These are phyloP conservation scores for Frankliniella intonsa DNA, from an alignment of 2,888 invertebrate species.

Conservation along the genomic window DNA sequence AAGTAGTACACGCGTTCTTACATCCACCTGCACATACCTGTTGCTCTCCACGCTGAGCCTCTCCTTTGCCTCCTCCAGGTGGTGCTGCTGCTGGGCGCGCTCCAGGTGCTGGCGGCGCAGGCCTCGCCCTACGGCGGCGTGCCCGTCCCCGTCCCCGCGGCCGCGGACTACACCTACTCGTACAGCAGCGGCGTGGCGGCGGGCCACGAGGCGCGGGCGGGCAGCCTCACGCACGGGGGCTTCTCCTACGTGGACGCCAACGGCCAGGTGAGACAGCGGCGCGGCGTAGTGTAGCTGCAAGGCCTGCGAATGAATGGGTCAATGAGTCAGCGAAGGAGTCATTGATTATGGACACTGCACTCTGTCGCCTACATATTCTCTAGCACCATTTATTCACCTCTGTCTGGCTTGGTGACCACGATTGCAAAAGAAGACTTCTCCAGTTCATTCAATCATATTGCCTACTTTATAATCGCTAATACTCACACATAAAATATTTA, in stretches of 20 bases:
- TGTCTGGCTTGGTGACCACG: no score
- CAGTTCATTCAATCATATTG: no score
- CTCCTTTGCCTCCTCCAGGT: neutral
- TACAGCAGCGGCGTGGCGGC: neutral
- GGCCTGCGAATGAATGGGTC: no score
- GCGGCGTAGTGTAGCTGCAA: no score
- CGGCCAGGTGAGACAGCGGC: constrained; percentile 46
- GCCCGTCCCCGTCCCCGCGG: neutral
- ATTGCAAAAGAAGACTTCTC: no score
- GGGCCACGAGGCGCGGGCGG: constrained; percentile 40
- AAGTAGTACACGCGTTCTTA: neutral
- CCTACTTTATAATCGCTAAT: no score
- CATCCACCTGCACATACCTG: neutral
- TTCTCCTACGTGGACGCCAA: constrained; percentile 59
- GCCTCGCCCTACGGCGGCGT: neutral
- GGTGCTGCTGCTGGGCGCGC: neutral
- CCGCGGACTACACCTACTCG: constrained; percentile 11
- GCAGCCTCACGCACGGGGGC: constrained; percentile 56
- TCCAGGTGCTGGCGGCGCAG: neutral
- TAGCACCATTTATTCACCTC: no score
- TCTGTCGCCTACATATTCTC: no score
- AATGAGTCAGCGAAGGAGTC: no score
- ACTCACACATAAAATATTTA: no score
- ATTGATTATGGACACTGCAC: no score
- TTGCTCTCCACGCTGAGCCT: no score